These are phyloP conservation scores for Pachypanchax playfairii DNA, from an alignment of 2,113 vertebrate species.

Conservation along the genomic window DNA sequence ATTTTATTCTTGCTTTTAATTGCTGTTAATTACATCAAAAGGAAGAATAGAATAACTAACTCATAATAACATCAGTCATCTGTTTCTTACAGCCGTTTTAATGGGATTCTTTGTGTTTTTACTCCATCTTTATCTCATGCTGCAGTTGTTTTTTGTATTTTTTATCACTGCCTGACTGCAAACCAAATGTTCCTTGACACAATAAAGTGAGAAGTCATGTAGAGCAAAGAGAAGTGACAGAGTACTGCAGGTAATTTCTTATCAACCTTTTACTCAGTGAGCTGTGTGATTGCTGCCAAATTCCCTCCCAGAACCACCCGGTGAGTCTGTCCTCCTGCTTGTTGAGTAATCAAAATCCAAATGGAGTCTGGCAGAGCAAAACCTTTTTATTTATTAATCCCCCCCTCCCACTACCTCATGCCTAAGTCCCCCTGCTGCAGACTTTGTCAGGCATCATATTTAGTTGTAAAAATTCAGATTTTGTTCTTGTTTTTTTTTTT, in stretches of 20 bases:
- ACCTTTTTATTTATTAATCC: not conserved
- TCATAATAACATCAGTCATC: not conserved
- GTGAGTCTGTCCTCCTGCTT: not conserved
- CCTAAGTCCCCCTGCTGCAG: not conserved
- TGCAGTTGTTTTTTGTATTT: not conserved
- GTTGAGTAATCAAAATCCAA: conserved; percentile 23
- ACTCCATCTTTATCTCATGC: not conserved
- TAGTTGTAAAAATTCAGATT: not conserved
- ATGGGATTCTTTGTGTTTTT: conserved; percentile 6
- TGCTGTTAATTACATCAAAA: not conserved
- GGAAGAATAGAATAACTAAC: not conserved
- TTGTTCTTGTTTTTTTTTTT: not conserved
- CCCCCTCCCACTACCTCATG: not conserved
- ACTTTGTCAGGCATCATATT: not conserved
- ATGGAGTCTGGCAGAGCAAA: conserved; percentile 7
- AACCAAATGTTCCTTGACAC: conserved; percentile 1
- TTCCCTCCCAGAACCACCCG: not conserved
- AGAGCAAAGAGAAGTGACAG: conserved; percentile 10
- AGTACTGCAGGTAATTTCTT: conserved; percentile 1
- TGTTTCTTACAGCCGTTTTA: not conserved
- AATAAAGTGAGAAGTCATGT: conserved; percentile 8
- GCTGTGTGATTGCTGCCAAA: conserved; percentile 21
- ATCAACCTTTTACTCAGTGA: conserved; percentile 1
- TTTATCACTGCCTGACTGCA: conserved; percentile 11
- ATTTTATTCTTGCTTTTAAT: conserved; percentile 1